These are phyloP conservation scores for Tragelaphus scriptus DNA, from an alignment of 2,113 vertebrate genomes.

Conservation along the genomic window DNA sequence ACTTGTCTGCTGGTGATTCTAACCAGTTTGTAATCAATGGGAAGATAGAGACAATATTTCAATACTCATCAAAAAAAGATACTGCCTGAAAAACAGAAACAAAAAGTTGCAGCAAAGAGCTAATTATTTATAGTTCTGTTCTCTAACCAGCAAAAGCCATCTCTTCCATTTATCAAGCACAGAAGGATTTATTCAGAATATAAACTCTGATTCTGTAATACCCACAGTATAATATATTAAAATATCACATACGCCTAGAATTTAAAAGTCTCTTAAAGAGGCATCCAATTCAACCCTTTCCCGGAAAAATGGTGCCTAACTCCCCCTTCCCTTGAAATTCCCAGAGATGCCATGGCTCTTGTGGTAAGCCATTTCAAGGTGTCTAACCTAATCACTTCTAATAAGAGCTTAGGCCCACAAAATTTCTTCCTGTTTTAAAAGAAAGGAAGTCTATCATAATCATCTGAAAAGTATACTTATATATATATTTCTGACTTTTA, in stretches of 20 bases:
- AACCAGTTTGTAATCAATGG: background rate
- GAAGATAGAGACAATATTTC: background rate
- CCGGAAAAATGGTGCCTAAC: background rate
- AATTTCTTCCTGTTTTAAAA: background rate
- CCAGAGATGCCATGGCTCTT: background rate
- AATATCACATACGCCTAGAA: background rate
- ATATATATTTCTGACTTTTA: background rate
- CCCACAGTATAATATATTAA: background rate
- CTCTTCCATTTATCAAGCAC: background rate
- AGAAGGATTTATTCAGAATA: background rate
- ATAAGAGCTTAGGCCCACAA: background rate
- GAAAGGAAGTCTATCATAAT: background rate
- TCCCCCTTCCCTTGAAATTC: background rate
- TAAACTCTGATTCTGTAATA: background rate
- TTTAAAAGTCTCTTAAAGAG: background rate
- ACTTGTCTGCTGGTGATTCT: background rate
- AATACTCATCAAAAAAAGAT: background rate
- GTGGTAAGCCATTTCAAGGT: background rate
- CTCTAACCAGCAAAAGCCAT: background rate
- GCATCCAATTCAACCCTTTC: background rate
- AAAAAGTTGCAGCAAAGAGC: background rate
- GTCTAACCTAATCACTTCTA: background rate
- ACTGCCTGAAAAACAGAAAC: background rate
- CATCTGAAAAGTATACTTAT: background rate
- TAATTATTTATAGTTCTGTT: slow-evolving; percentile 5